These are phyloP conservation scores for Gopherus evgoodei DNA, from an alignment of 2,113 vertebrate species.

Conservation along the genomic window DNA sequence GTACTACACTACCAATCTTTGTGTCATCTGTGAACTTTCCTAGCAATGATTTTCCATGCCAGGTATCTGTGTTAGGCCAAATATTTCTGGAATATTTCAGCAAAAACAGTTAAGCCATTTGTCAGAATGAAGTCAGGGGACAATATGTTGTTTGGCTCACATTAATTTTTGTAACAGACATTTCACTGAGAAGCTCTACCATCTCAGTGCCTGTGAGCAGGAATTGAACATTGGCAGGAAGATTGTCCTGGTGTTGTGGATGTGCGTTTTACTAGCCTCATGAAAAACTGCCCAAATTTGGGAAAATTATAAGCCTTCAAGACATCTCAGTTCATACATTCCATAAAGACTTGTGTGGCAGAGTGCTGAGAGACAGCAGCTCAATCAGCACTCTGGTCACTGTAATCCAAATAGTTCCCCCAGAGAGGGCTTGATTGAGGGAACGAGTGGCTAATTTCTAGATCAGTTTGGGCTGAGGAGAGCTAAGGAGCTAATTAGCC, in stretches of 20 bases:
- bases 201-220: neutral
- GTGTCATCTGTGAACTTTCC: too few relatives aligned
- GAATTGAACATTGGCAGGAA: neutral
- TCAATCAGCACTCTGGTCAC: too few relatives aligned
- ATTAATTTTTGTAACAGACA: too few relatives aligned
- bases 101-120: neutral
- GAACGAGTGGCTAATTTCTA: neutral
- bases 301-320: neutral
- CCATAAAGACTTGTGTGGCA: too few relatives aligned
- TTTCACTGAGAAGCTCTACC: neutral
- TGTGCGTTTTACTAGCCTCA: neutral
- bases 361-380: too few relatives aligned
- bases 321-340: neutral
- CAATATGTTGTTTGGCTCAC: neutral
- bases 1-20: too few relatives aligned
- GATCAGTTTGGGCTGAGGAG: neutral
- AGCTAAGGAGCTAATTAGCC: neutral
- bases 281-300: neutral
- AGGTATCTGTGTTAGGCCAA: too few relatives aligned
- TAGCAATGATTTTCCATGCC: too few relatives aligned
- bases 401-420: too few relatives aligned
- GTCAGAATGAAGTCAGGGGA: neutral
- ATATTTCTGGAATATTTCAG: too few relatives aligned
- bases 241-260: neutral
- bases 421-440: neutral